phyloP scores from a whole-genome alignment of 2,113 vertebrate species.

The Rhabdornis inornatus region DNA sequence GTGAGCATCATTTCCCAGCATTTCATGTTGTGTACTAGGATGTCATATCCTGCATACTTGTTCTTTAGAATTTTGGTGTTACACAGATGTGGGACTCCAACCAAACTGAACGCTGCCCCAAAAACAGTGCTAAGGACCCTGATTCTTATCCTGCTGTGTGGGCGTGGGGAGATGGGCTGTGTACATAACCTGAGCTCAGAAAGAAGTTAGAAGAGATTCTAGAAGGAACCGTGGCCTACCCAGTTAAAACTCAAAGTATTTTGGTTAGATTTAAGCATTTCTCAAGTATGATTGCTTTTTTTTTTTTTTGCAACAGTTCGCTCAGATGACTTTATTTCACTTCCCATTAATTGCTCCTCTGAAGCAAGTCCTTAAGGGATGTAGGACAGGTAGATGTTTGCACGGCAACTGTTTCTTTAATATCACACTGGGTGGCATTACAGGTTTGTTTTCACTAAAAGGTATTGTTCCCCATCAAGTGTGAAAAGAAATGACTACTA shows the following conservation, averaged over 20 bases:
- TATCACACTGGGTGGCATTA: slow-evolving; percentile 19
- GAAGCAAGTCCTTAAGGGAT: not conserved
- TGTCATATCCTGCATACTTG: not conserved
- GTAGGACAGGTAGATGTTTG: not conserved
- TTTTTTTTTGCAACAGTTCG: not conserved
- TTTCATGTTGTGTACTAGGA: not conserved
- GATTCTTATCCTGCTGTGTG: not conserved
- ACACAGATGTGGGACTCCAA: not conserved
- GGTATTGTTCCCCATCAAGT: not conserved
- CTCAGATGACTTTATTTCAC: not conserved
- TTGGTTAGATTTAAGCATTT: not conserved
- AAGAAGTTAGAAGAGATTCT: not conserved
- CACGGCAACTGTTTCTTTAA: not conserved
- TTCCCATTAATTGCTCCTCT: not conserved
- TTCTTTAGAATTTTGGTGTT: not conserved
- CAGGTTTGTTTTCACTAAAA: slow-evolving; percentile 32
- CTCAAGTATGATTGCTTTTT: not conserved
- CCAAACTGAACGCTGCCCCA: not conserved
- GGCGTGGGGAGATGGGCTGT: not conserved
- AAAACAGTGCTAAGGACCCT: not conserved
- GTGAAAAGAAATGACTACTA: not conserved
- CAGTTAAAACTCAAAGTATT: not conserved
- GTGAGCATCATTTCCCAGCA: not conserved
- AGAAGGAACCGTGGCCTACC: not conserved
- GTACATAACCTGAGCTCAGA: not conserved